Evolutionary conservation across 2,797 vertebrate genomes (phyloP).

Genomic region (Sebastes nivosus): DNA sequence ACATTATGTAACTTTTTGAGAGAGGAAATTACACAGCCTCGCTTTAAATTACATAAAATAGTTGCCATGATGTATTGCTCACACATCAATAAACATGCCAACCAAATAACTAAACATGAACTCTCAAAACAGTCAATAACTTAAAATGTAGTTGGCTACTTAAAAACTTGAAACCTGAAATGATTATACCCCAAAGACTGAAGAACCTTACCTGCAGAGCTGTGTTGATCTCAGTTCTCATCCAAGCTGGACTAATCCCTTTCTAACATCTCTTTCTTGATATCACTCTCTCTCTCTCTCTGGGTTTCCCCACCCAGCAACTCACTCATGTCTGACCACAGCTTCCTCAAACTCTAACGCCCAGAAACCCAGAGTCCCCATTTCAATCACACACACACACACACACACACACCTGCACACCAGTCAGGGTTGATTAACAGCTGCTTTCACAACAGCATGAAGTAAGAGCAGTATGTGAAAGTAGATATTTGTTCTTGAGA

Average conservation of each 20-base stretch:
- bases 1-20: too few species aligned
- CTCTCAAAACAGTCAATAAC: not conserved
- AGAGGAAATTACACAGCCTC: not conserved
- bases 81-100: not conserved
- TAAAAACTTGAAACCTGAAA: not conserved
- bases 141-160: not conserved
- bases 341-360: constrained; percentile 59
- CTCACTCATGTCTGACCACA: constrained; percentile 44
- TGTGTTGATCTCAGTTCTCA: not conserved
- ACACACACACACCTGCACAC: not conserved
- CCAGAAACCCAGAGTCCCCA: not conserved
- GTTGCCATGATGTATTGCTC: not conserved
- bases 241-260: not conserved
- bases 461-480: not conserved
- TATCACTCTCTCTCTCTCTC: not conserved
- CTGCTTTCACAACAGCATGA: not conserved
- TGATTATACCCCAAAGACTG: not conserved
- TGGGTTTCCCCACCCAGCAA: not conserved
- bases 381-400: not conserved
- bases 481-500: not conserved
- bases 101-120: not conserved
- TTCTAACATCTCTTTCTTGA: not conserved
- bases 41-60: not conserved
- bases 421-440: not conserved
- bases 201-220: constrained; percentile 41